phyloP scores from a whole-genome alignment of 1,140 invertebrate genomes.

The Cepaea nemoralis region DNA sequence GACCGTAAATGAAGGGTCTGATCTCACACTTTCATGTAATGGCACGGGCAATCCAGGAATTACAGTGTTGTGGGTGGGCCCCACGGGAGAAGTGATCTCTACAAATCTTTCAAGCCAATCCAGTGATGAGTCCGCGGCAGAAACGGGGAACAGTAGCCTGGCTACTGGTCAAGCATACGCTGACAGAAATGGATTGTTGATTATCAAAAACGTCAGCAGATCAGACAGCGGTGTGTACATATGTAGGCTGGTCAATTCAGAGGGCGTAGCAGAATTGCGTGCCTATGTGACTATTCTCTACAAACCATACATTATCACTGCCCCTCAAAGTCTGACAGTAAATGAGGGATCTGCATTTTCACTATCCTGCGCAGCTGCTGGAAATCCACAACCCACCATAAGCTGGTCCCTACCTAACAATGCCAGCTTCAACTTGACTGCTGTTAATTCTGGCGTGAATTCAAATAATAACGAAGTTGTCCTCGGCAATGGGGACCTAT shows the following conservation, averaged over 20 bases:
- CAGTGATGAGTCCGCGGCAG: too few relatives aligned
- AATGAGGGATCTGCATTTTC: neutral
- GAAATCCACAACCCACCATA: slow-evolving; percentile 8
- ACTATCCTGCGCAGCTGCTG: neutral
- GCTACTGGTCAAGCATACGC: neutral
- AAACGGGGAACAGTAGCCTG: neutral
- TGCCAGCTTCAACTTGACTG: neutral
- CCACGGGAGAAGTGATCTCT: neutral
- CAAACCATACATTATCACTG: neutral
- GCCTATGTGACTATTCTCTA: slow-evolving; percentile 10
- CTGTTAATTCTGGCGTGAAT: neutral
- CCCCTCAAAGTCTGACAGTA: neutral
- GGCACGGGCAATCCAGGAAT: slow-evolving; percentile 13
- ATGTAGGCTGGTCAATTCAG: neutral
- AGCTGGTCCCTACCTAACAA: neutral
- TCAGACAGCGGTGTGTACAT: slow-evolving; percentile 7
- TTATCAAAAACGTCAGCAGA: neutral
- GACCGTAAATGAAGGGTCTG: neutral
- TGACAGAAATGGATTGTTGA: neutral
- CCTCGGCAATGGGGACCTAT: neutral
- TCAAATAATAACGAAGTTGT: neutral
- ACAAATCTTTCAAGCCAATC: too few relatives aligned
- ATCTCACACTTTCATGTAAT: neutral
- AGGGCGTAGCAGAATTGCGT: neutral
- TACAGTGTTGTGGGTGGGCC: neutral